Evolutionary conservation across 2,888 invertebrate species (phyloP).

Genomic region (Eristalis pertinax): DNA sequence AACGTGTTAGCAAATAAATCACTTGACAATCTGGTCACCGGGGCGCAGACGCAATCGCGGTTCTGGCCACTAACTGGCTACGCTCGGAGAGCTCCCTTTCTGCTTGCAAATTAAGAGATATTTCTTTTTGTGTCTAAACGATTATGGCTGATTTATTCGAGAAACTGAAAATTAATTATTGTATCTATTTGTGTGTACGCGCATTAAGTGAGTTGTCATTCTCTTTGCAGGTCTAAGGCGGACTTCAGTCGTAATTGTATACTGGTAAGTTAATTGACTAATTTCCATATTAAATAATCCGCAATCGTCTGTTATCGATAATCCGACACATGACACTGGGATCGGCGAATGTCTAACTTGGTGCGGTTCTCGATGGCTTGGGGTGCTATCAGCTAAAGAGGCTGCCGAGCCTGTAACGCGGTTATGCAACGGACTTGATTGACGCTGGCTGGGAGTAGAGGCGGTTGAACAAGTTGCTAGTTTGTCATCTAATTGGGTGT

Average conservation of each 20-base stretch:
- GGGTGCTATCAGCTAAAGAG: background rate
- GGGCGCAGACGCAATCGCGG: no score
- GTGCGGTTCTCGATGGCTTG: background rate
- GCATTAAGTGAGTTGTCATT: conserved; percentile 24
- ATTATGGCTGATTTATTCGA: conserved; percentile 47
- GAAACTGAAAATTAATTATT: background rate
- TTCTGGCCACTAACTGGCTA: conserved; percentile 5
- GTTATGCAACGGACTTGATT: background rate
- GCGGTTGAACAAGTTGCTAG: background rate
- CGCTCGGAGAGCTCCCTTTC: background rate
- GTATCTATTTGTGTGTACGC: background rate
- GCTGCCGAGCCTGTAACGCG: background rate
- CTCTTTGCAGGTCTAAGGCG: conserved; percentile 61
- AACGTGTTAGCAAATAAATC: conserved; percentile 10
- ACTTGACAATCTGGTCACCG: background rate
- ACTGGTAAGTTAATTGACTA: conserved; percentile 67
- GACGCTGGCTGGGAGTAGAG: background rate
- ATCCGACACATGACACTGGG: conserved; percentile 37
- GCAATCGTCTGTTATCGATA: conserved; percentile 24
- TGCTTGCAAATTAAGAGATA: conserved; percentile 40
- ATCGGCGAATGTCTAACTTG: conserved; percentile 7
- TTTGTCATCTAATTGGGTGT: background rate
- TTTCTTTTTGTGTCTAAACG: background rate
- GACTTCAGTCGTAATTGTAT: conserved; percentile 46
- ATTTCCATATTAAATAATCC: conserved; percentile 49